Base-by-base conservation (phyloP, 2,797 vertebrate genomes). In the Mormyrus proboscirostris region DNA sequence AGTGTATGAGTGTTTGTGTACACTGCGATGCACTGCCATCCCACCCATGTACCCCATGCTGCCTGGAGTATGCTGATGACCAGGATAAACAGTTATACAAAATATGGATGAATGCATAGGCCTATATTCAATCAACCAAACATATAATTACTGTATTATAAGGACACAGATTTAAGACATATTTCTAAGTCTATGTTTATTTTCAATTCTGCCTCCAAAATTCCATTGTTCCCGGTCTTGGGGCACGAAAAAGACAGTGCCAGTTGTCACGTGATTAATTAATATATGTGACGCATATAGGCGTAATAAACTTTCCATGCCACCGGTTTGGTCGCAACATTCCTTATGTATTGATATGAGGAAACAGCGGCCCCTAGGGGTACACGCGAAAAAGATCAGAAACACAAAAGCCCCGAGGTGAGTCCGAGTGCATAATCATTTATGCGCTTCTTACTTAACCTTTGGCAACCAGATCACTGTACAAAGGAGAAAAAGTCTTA, bases 341-440 rank as follows among this genome's bases (percentile, higher is more conserved):
- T 55, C 51, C 41, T 50, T 38, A 86, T 88, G 88, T 69, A 88
- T 90, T 94, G 95, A 92, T 93, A 89, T 92, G 93, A 91, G 94
- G 95, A 97, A 96, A 96, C 95, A 96, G 96, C 95, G 95, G 92
- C 96, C 91, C 96, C 95, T 92, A 93, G 94, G 91, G 96, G 94
- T 91, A 92, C 89, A 79, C 14, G 2, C 91, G 92, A 2, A 94
- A 83, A 19, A 90, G 5, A 22, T n/a, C 3, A 65, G 59, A 55
- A 41, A 57, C 9, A 65, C 57, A 76, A 73, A 76, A 87, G 25
- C 19, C 49, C 22, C 6, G 62, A 76, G 49, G 85, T 86, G 29
- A 89, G 47, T 53, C 44, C 25, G 47, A 38, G 59, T n/a, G 84
- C 16, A 53, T 16, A 33, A 49, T n/a, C 59, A 89, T 44, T 84